Evolutionary conservation across 2,797 vertebrate genomes (phyloP).

Genomic region (Staurois parvus): DNA sequence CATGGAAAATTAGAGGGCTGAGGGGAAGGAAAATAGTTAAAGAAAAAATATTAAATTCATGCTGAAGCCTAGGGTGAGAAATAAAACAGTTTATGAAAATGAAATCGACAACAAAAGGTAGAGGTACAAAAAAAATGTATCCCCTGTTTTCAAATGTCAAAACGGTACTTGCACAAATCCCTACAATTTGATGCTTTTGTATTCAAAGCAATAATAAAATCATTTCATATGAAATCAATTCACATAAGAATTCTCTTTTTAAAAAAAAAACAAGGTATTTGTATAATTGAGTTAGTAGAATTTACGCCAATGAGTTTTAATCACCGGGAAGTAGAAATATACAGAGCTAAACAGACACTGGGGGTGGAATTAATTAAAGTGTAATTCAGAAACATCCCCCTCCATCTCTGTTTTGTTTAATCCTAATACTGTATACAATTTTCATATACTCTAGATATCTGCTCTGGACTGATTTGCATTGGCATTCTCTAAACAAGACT

Average conservation of each 20-base stretch:
- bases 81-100: conserved; percentile 3
- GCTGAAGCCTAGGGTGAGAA: not conserved
- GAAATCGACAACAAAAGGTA: conserved; percentile 6
- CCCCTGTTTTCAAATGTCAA: conserved; percentile 4
- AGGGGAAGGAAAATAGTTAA: not conserved
- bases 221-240: conserved; percentile 22
- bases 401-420: conserved; percentile 12
- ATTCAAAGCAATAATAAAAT: conserved; percentile 12
- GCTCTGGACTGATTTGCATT: not conserved
- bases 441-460: conserved; percentile 5
- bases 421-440: conserved; percentile 15
- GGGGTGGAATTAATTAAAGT: conserved; percentile 22
- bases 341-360: conserved; percentile 15
- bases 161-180: conserved; percentile 3
- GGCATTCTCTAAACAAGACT: not conserved
- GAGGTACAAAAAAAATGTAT: not conserved
- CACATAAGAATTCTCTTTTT: conserved; percentile 14
- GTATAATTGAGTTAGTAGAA: not conserved
- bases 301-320: conserved; percentile 7
- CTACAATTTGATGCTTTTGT: conserved; percentile 1
- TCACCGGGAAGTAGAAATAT: not conserved
- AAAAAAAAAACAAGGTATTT: conserved; percentile 9
- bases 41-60: conserved; percentile 4
- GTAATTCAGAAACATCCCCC: conserved; percentile 1
- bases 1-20: not conserved